Conservation (phyloP, 1,140 invertebrate genomes). For the Paracyclopina nana region DNA sequence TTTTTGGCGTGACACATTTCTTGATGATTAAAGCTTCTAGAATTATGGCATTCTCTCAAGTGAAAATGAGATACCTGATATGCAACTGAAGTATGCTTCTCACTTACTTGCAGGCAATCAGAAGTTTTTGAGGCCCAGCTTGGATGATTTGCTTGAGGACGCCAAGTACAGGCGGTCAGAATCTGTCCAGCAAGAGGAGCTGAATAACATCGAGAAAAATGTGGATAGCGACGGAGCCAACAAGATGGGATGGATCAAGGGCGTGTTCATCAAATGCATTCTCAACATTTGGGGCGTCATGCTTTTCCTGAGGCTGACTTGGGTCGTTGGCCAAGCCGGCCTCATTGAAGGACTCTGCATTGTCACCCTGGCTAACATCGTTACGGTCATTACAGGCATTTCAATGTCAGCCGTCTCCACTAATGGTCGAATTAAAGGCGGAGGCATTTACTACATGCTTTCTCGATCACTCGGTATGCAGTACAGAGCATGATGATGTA, state of each 20-base stretch:
- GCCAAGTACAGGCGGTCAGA: not conserved
- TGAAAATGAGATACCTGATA: no score
- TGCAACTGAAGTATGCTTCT: not conserved
- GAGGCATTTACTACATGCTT: constrained; percentile 91
- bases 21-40: no score
- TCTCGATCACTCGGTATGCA: constrained; percentile 62
- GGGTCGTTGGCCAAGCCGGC: constrained; percentile 36
- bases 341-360: constrained; percentile 46
- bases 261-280: constrained; percentile 32
- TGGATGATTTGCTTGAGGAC: not conserved
- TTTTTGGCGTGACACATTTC: no score
- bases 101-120: not conserved
- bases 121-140: not conserved
- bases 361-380: constrained; percentile 60
- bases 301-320: constrained; percentile 36
- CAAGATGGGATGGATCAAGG: constrained; percentile 33
- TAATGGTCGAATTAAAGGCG: constrained; percentile 71
- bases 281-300: constrained; percentile 40
- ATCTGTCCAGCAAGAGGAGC: not conserved
- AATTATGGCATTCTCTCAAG: no score
- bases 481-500: no score
- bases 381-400: constrained; percentile 75
- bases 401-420: constrained; percentile 96
- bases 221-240: constrained; percentile 3
- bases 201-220: not conserved